Percentiles rank a stretch among this genome's conserved stretches.
Conservation (phyloP, 2,888 invertebrate species). For the Digitonthophagus gazella region DNA sequence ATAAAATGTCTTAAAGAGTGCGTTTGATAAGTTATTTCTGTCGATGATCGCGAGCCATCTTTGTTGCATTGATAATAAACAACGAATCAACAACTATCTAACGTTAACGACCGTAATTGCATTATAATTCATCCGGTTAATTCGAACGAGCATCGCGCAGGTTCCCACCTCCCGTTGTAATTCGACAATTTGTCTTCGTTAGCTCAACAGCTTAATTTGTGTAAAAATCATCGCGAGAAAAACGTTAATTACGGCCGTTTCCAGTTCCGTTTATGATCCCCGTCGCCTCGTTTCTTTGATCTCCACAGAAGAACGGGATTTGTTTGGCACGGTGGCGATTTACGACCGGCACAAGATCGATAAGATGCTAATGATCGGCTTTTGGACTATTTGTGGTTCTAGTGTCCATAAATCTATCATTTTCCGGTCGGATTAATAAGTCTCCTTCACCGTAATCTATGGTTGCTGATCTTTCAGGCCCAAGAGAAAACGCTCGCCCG, state of each 20-base stretch:
- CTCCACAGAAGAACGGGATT: not conserved
- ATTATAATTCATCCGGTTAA: too few relatives aligned
- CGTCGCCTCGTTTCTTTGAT: not conserved
- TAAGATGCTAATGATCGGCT: conserved; percentile 28
- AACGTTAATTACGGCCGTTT: not conserved
- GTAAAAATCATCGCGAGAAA: not conserved
- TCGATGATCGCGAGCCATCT: conserved; percentile 1
- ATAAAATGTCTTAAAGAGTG: not conserved
- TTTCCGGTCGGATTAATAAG: conserved; percentile 28
- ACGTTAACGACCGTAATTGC: too few relatives aligned
- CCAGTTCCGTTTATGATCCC: not conserved
- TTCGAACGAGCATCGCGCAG: too few relatives aligned
- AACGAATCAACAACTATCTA: too few relatives aligned
- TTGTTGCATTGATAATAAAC: not conserved
- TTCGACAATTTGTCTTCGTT: not conserved
- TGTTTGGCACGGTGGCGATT: conserved; percentile 2
- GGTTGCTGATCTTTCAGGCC: conserved; percentile 17
- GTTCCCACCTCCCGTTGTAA: too few relatives aligned
- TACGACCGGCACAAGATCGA: conserved; percentile 23
- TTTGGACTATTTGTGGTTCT: conserved; percentile 29
- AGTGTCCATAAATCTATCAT: conserved; percentile 29
- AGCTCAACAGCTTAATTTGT: not conserved
- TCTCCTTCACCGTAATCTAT: conserved; percentile 29
- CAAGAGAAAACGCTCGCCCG: not conserved
- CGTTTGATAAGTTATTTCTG: not conserved